Base-by-base conservation (phyloP, 2,113 vertebrate species). In the Passer montanus region DNA sequence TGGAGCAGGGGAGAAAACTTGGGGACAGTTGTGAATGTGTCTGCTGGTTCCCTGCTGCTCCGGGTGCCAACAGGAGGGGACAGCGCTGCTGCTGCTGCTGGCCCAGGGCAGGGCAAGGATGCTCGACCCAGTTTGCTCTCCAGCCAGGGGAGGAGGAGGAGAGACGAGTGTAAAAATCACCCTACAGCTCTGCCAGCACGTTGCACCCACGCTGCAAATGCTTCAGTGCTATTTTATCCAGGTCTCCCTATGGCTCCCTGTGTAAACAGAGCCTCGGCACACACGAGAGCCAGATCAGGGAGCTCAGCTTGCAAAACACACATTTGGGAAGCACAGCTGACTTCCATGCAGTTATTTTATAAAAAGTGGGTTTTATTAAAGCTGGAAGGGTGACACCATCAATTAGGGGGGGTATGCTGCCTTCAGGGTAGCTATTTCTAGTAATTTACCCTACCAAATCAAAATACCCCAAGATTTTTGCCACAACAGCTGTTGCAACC, bases 31-130 rank as follows among this genome's bases (percentile, higher is more conserved):
- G 97, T 85, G 94, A 97, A 96, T 93, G 96, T 15, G 87, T 89
- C 94, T 91, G 93, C 56, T 78, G 96, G 60, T 89, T 94, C 94
- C 96, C 97, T 88, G 95, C 96, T 96, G 96, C 94, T 96, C 53
- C 1, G 21, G 68, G 44, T 31, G 80, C 70, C 15, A 41, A 17
- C 21, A 70, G 74, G 12, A 90, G 63, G 92, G 89, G 50, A 68
- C 84, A 39, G 18, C 0, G 5, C 18, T 10, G 75, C 43, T 43
- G 78, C 55, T 70, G 78, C 55, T 70, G 49, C 70, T 8, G 1
- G 12, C 30, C 76, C 35, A 18, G 30, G 0, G 0, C 53, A 8
- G 23, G 39, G 30, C 66, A 26, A 39, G 49, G 79, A 75, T 85
- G 82, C 67, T 78, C 39, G 4, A 0, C 23, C 26, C 27, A 39